Evolutionary conservation across 2,888 invertebrate species (phyloP), one percentile per base, ranked within the genome.

Genomic region (Hartigia nigra): DNA sequence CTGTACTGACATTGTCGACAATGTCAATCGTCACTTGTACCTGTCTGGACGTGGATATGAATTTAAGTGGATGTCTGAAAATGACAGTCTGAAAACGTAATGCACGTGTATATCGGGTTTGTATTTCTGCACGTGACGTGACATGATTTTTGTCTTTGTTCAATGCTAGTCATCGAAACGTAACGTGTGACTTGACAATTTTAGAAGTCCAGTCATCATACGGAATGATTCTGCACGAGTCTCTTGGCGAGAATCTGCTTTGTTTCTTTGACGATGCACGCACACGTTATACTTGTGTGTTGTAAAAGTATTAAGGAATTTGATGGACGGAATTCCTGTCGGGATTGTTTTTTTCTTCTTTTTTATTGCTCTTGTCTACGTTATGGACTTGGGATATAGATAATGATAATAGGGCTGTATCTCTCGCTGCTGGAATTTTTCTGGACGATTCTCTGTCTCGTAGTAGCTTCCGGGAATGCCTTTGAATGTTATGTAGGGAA

Each of bases 401-500:
- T 55, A 23, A 23, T 23, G 55, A 23, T 55, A 55, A 55, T 23
- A 9, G 9, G 9, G 1, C 14, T 2, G 55, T 55, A 23, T 55
- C 2, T 55, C 23, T 55, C 5, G 23, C 23, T 55, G 55, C 23
- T 55, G 55, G 55, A 55, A 55, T 55, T 55, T 55, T 55, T 23
- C 23, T 23, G 23, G 55, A 55, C 55, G 55, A 23, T 55, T 55
- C 55, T 55, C 23, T 9, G 23, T 55, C 55, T 23, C 23, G 9
- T 23, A 2, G 9, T 23, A 23, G 23, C 55, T 39, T 39, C 14
- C 5, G 39, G 14, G 39, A 14, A 14, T 39, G 39, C 39, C 39
- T 55, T 55, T 23, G 5, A 23, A 2, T 55, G 55, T 72, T 72
- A 72, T 72, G 72, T 31, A 72, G 77, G 80, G 86, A 87, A 86